These are phyloP conservation scores for Aproaerema taeniolella DNA, from an alignment of 2,888 invertebrate genomes.

Conservation along the genomic window DNA sequence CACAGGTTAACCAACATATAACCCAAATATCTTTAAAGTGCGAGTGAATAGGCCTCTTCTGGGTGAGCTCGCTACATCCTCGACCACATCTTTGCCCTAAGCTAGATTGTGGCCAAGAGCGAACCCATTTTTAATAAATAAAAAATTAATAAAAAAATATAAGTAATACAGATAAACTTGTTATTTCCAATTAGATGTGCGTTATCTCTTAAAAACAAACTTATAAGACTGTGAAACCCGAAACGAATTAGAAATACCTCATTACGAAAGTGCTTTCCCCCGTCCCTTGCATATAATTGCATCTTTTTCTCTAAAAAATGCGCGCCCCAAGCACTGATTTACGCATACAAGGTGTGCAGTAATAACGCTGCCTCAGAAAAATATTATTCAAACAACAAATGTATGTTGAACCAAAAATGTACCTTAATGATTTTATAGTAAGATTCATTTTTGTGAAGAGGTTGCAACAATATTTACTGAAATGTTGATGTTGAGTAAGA, in stretches of 20 bases:
- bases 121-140: too few species aligned
- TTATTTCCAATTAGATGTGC: too few species aligned
- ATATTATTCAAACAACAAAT: constrained; percentile 51
- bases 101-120: too few species aligned
- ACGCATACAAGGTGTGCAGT: constrained; percentile 77
- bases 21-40: too few species aligned
- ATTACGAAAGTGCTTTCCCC: constrained; percentile 43
- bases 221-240: constrained; percentile 11
- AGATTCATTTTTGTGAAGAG: constrained; percentile 38
- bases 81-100: too few species aligned
- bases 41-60: too few species aligned
- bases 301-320: constrained; percentile 72
- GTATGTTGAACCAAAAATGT: constrained; percentile 28
- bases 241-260: constrained; percentile 41
- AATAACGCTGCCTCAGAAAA: constrained; percentile 69
- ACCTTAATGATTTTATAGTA: constrained; percentile 32
- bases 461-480: constrained; percentile 58
- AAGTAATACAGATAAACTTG: too few species aligned
- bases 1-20: too few species aligned
- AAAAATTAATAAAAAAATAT: too few species aligned
- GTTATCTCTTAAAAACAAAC: too few species aligned
- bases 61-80: too few species aligned
- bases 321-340: constrained; percentile 72
- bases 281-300: constrained; percentile 71
- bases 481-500: constrained; percentile 68